Conservation (phyloP, 1,140 invertebrate genomes). For the Centruroides sculpturatus region DNA sequence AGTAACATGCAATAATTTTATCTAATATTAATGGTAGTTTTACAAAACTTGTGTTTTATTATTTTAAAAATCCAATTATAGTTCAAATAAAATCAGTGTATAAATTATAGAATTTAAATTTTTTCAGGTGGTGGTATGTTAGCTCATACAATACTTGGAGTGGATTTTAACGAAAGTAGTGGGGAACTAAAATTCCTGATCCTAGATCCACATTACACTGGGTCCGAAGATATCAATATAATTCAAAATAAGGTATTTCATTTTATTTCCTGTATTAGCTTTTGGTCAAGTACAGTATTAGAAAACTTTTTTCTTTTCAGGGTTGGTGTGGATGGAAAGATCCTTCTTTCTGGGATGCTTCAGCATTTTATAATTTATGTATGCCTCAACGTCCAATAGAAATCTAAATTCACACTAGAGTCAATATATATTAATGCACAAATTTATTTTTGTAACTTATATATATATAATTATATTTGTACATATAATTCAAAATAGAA, state of each 20-base stretch:
- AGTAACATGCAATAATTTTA: too few species aligned
- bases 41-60: too few species aligned
- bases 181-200: constrained; percentile 76
- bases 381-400: constrained; percentile 47
- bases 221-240: constrained; percentile 39
- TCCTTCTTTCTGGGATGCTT: constrained; percentile 78
- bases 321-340: constrained; percentile 93
- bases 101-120: neutral
- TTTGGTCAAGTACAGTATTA: neutral
- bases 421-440: too few species aligned
- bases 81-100: too few species aligned
- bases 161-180: constrained; percentile 64
- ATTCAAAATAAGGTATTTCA: constrained; percentile 33
- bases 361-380: constrained; percentile 88
- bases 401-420: neutral
- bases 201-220: constrained; percentile 95
- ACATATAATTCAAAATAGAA: too few species aligned
- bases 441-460: too few species aligned
- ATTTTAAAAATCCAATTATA: too few species aligned
- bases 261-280: neutral
- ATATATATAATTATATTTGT: too few species aligned
- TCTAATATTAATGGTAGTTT: too few species aligned
- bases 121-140: constrained; percentile 77
- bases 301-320: constrained; percentile 27
- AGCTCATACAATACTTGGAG: constrained; percentile 93